Percentiles rank a stretch among this genome's conserved stretches.
Evolutionary conservation across 2,888 invertebrate species (phyloP).

Genomic region (Anoncus sp.): DNA sequence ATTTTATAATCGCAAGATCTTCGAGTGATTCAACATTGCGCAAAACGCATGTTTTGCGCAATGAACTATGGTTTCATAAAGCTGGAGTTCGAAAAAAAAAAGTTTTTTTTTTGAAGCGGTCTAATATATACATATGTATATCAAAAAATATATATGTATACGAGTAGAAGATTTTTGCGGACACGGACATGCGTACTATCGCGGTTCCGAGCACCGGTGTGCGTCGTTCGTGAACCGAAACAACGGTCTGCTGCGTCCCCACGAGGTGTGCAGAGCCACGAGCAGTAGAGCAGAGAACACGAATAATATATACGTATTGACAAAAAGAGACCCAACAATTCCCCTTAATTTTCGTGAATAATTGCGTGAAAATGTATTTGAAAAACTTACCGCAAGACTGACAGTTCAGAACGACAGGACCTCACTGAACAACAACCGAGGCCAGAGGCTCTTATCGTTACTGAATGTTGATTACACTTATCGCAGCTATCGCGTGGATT

Average conservation of each 20-base stretch:
- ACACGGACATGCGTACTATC: conserved; percentile 41
- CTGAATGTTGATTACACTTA: conserved; percentile 52
- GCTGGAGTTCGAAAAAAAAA: no score
- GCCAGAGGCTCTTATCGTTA: conserved; percentile 49
- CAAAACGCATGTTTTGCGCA: no score
- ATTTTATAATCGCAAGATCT: no score
- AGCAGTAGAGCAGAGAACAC: not conserved
- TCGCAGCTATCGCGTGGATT: conserved; percentile 44
- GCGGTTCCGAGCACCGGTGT: conserved; percentile 18
- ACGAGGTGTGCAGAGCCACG: conserved; percentile 10
- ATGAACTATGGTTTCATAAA: no score
- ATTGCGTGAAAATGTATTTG: not conserved
- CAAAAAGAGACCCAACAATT: not conserved
- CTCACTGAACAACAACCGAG: conserved; percentile 26
- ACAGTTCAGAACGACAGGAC: conserved; percentile 6
- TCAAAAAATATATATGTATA: not conserved
- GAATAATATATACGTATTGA: conserved; percentile 14
- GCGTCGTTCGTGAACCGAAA: conserved; percentile 27
- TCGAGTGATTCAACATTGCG: no score
- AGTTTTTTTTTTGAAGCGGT: no score
- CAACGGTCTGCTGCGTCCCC: conserved; percentile 25
- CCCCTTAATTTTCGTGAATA: not conserved
- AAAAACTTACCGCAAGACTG: conserved; percentile 42
- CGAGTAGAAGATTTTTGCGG: conserved; percentile 9
- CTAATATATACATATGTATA: conserved; percentile 3